Base-by-base conservation (phyloP, 2,888 invertebrate genomes). In the Stegana nigrithorax region DNA sequence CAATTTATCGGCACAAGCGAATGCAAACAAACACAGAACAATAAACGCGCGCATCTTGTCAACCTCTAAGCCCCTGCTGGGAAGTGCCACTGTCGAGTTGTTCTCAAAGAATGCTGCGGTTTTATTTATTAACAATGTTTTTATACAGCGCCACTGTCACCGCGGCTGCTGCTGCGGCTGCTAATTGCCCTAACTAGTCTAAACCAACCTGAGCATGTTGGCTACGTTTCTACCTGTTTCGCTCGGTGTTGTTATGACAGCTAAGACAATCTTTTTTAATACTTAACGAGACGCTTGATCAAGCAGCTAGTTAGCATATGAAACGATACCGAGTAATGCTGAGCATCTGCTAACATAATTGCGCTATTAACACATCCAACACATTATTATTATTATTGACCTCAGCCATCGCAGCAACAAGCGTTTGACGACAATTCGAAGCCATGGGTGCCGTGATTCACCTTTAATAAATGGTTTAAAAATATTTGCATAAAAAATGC, bases 341-440 rank as follows among this genome's bases (percentile, higher is more conserved):
- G 74, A 67, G 70, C 75, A 78, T 76, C 75, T 74, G 77, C 72
- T 78, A 76, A 78, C 77, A 76, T 71, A 76, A 76, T 76, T 76
- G 73, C 73, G 78, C 73, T 75, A 72, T 76, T 76, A 76, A 78
- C 76, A 78, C 78, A 76, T 76, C 76, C 73, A 74, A 73, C 73
- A 78, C 78, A 75, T 75, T 76, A 71, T 72, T 73, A 75, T 75
- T 76, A 71, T 72, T 73, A 66, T 66, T 71, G 66, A 32, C 68
- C 67, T 72, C 71, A 59, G 78, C 73, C 76, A 76, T 72, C 60
- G 68, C n/a, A 67, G 75, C 75, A 78, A 65, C 73, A 3, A 12
- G 2, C 21, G 32, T 14, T 29, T 29, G 6, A 29, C 6, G 10
- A 29, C 10, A 29, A 29, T 7, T 7, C 6, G 10, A 29, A 29